Evolutionary conservation across 2,797 vertebrate species (phyloP).

Genomic region (Danio tinwini): DNA sequence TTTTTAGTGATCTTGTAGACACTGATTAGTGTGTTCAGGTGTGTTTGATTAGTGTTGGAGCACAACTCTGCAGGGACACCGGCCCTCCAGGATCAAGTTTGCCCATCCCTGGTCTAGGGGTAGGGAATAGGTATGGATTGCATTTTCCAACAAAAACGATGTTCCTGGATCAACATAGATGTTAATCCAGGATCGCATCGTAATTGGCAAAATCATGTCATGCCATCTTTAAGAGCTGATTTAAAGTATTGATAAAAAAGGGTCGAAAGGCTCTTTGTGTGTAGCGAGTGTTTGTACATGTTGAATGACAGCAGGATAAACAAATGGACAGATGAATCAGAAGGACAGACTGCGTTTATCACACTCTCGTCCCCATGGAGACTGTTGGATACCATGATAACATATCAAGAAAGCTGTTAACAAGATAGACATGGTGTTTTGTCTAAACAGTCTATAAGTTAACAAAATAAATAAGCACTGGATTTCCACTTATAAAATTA

Average conservation of each 20-base stretch:
- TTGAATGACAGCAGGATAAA: slow-evolving; percentile 12
- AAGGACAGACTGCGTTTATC: slow-evolving; percentile 12
- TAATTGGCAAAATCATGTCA: too few relatives aligned
- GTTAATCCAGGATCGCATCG: too few relatives aligned
- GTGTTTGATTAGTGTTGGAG: too few relatives aligned
- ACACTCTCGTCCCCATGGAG: slow-evolving; percentile 4
- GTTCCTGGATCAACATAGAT: too few relatives aligned
- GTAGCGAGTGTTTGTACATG: neutral
- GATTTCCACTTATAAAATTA: neutral
- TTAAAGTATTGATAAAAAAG: slow-evolving; percentile 3
- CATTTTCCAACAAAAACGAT: too few relatives aligned
- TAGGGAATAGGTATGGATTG: too few relatives aligned
- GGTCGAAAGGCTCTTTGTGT: neutral
- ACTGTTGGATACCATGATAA: neutral
- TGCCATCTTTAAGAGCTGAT: neutral
- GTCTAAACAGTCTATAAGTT: neutral
- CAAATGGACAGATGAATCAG: slow-evolving; percentile 25
- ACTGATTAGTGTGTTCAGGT: too few relatives aligned
- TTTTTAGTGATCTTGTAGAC: too few relatives aligned
- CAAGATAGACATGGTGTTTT: neutral
- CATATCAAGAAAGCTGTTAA: neutral
- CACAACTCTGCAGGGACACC: too few relatives aligned
- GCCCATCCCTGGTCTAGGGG: too few relatives aligned
- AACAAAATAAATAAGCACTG: neutral
- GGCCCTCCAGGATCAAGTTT: too few relatives aligned